A percentile compares a stretch with the other conserved stretches of the same genome.
Conservation (phyloP, 2,113 vertebrate species). For the Fregata magnificens region DNA sequence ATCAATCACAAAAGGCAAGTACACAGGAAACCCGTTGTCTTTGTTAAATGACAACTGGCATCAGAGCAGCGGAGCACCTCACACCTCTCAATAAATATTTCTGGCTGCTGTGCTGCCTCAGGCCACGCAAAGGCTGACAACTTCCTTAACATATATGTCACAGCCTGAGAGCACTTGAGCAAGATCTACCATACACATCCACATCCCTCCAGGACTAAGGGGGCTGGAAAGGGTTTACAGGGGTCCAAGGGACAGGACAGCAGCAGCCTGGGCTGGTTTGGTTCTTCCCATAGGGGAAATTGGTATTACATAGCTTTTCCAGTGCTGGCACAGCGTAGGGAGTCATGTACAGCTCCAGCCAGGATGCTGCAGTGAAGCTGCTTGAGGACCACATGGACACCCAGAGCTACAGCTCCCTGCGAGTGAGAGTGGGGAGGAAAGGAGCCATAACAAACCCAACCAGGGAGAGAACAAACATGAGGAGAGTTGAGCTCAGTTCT, state of each 20-base stretch:
- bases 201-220: not conserved
- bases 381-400: not conserved
- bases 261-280: not conserved
- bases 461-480: not conserved
- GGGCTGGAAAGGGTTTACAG: not conserved
- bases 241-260: not conserved
- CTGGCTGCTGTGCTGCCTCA: not conserved
- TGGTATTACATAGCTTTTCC: not conserved
- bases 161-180: not conserved
- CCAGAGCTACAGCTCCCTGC: not conserved
- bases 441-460: fast-evolving
- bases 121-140: not conserved
- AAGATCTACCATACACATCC: not conserved
- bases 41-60: not conserved
- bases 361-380: not conserved
- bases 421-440: not conserved
- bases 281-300: not conserved
- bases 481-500: not conserved
- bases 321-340: not conserved
- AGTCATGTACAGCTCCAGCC: not conserved
- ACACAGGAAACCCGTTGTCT: not conserved
- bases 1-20: not conserved
- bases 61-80: not conserved
- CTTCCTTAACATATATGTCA: not conserved
- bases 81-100: not conserved